A percentile compares a stretch with the other conserved stretches of the same genome.
phyloP scores from a whole-genome alignment of 2,888 invertebrate species.

The Ellobium chinense region DNA sequence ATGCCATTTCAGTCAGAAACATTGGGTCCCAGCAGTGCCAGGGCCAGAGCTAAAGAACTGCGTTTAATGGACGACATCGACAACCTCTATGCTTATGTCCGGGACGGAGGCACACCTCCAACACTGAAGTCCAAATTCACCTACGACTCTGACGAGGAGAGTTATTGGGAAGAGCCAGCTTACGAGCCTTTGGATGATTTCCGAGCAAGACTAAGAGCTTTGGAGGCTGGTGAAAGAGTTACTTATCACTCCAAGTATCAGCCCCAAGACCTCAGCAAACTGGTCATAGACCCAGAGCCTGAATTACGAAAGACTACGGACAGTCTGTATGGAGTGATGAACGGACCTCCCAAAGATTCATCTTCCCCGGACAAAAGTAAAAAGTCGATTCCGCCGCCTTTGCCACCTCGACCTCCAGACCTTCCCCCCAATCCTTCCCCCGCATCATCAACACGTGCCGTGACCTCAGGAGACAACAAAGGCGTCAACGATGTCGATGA shows the following conservation, averaged over 20 bases:
- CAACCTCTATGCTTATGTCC: slow-evolving; percentile 96
- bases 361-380: background rate
- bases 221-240: slow-evolving; percentile 64
- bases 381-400: background rate
- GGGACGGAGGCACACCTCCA: slow-evolving; percentile 94
- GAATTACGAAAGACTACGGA: background rate
- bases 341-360: background rate
- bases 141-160: slow-evolving; percentile 75
- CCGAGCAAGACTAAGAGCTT: slow-evolving; percentile 61
- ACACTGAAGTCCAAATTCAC: slow-evolving; percentile 82
- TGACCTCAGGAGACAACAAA: slow-evolving; percentile 47
- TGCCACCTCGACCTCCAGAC: background rate
- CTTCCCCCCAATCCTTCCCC: background rate
- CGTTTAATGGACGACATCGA: slow-evolving; percentile 89
- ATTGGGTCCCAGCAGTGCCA: slow-evolving; percentile 45
- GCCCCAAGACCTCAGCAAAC: slow-evolving; percentile 57
- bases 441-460: slow-evolving; percentile 30
- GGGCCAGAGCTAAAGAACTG: slow-evolving; percentile 85
- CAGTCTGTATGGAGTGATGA: slow-evolving; percentile 17
- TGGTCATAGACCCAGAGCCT: slow-evolving; percentile 3
- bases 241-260: slow-evolving; percentile 60
- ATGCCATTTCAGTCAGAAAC: slow-evolving; percentile 33
- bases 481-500: background rate
- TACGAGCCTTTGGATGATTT: slow-evolving; percentile 73
- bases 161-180: slow-evolving; percentile 76